Evolutionary conservation across 2,113 vertebrate species (phyloP).

Genomic region (Ginglymostoma cirratum): DNA sequence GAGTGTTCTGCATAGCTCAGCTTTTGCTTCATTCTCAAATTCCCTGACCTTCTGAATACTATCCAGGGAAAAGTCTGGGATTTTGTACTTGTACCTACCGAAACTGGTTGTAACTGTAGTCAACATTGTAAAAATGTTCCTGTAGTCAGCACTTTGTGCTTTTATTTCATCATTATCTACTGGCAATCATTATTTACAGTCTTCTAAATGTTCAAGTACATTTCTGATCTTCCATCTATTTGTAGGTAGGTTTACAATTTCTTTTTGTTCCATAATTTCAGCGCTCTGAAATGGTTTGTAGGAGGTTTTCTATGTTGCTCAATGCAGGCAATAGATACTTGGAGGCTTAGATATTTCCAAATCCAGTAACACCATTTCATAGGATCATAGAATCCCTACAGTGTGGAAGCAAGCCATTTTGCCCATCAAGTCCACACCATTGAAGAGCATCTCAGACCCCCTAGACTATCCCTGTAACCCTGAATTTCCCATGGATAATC

Average conservation of each 20-base stretch:
- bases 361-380: not conserved
- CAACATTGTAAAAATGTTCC: not conserved
- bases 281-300: not conserved
- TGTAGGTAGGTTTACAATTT: too few relatives aligned
- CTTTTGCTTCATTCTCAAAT: not conserved
- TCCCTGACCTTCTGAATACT: not conserved
- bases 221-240: not conserved
- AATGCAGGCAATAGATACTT: not conserved
- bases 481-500: too few relatives aligned
- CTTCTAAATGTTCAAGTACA: not conserved
- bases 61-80: not conserved
- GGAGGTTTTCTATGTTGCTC: not conserved
- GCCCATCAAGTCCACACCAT: too few relatives aligned
- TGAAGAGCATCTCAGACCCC: too few relatives aligned
- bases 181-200: not conserved
- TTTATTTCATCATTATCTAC: not conserved
- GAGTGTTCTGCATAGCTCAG: not conserved
- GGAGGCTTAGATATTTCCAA: not conserved
- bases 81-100: not conserved
- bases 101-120: not conserved
- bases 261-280: not conserved
- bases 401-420: too few relatives aligned
- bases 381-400: too few relatives aligned
- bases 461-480: too few relatives aligned
- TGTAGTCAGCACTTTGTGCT: not conserved